Base-by-base conservation (phyloP, 2,113 vertebrate genomes). In the Gorilla gorilla region DNA sequence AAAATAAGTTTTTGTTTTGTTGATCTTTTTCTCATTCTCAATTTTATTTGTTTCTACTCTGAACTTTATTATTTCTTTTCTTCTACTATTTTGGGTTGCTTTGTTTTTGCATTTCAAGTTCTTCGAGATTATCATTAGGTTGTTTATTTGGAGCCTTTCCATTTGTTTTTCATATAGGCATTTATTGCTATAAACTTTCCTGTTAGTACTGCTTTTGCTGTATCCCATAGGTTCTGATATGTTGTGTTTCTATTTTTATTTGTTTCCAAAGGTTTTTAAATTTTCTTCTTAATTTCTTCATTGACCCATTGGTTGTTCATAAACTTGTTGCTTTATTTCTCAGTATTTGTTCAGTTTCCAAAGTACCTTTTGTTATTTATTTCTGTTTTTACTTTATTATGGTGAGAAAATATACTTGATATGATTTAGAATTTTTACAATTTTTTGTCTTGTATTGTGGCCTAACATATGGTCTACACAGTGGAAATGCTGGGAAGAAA, bases 391-490 rank as follows among this genome's bases (percentile, higher is more conserved):
- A 70, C 16, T 70, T 35, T 35, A 38, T 70, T 38, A 17, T 70
- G 17, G 35, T 70, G 8, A 70, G 32, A n/a, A n/a, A 70, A 70
- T 18, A 70, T 70, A 38, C 16, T 70, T 70, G 68, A 38, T 70
- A 70, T 70, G 35, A 70, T 70, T 20, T 38, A 18, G 8, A 70
- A 35, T 70, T 68, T 68, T 17, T 17, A 18, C 6, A n/a, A 18
- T 68, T 68, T n/a, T 7, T 17, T n/a, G 68, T n/a, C 35, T 38
- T 32, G 13, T 70, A 38, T 70, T 70, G 68, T 68, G 35, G 17
- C 35, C 8, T 68, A 68, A 68, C 32, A n/a, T 35, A 35, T 8
- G 7, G 6, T n/a, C 66, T n/a, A 68, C 14, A 18, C 0, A 0
- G 1, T 16, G 16, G 32, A 68, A n/a, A n/a, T 68, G 32, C 66